Evolutionary conservation across 2,888 invertebrate genomes (phyloP), one percentile per base, ranked within the genome.

Genomic region (Coremacera marginata): DNA sequence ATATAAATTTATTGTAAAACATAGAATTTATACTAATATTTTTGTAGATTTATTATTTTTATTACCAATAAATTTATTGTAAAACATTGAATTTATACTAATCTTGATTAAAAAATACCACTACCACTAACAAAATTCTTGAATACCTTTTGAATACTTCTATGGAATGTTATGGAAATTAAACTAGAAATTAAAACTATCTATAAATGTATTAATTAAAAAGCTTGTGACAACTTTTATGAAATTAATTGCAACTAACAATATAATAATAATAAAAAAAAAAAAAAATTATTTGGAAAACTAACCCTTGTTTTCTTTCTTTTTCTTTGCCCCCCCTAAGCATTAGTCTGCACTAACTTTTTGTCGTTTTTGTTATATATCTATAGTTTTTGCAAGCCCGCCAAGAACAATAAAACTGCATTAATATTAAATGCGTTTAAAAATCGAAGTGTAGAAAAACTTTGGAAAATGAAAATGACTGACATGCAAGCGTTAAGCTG

Each of bases 391-490:
- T 31, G 34, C 63, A 34, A 34, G 14, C 14, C 44, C 55, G 11
- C 19, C 7, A 55, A 62, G 22, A 37, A 37, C 65, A 37, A 65
- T 34, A 34, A 73, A 73, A 74, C 70, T 76, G 65, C 77, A 77
- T 79, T 76, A 77, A 79, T 72, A 72, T 73, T 75, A 51, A 68
- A 78, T 62, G 75, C 52, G 16, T n/a, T 22, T 62, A 65, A 51
- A 31, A 27, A 37, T 22, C 14, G 60, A 51, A 68, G 60, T 27
- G 75, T 60, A 16, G 62, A 31, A 34, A 34, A 71, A 34, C 37
- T 49, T 49, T 14, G 22, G 31, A n/a, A 19, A 49, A 25, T 37
- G n/a, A 5, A 31, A 51, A 25, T 25, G 16, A 5, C 52, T 4
- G 51, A 27, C 51, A 27, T 7, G 44, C 25, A 25, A 70, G 25